Percentiles rank a stretch among this genome's conserved stretches.
Evolutionary conservation across 2,888 invertebrate genomes (phyloP).

Genomic region (Melangyna quadrimaculata): DNA sequence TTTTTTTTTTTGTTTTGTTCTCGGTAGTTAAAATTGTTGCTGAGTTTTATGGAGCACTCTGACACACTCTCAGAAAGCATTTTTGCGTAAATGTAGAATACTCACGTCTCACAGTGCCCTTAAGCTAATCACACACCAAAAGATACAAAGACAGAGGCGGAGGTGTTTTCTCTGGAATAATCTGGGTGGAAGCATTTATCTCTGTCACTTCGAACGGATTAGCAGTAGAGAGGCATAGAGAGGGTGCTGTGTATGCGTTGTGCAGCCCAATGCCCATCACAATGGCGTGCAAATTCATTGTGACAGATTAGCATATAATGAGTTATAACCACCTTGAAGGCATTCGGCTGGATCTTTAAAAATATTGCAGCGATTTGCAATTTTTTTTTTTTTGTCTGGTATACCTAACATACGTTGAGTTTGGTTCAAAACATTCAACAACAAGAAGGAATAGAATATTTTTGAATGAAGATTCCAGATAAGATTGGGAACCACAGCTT

Average conservation of each 20-base stretch:
- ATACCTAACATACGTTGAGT: neutral
- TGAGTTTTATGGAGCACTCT: constrained; percentile 34
- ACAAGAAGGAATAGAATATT: neutral
- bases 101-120: constrained; percentile 54
- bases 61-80: neutral
- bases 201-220: constrained; percentile 69
- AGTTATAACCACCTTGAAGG: constrained; percentile 70
- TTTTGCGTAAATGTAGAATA: constrained; percentile 9
- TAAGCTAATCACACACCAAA: constrained; percentile 41
- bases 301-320: constrained; percentile 71
- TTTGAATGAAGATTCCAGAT: constrained; percentile 2
- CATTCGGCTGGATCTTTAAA: constrained; percentile 37
- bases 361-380: constrained; percentile 28
- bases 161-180: constrained; percentile 48
- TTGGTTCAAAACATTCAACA: neutral
- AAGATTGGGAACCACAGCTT: neutral
- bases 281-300: constrained; percentile 66
- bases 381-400: neutral
- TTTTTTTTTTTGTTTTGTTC: constrained; percentile 38
- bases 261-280: constrained; percentile 30
- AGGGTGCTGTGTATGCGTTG: neutral
- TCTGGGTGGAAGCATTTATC: constrained; percentile 67
- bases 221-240: neutral
- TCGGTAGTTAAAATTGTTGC: neutral
- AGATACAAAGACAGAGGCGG: constrained; percentile 17